phyloP scores from a whole-genome alignment of 2,888 invertebrate species.

The Agonum fuliginosum region DNA sequence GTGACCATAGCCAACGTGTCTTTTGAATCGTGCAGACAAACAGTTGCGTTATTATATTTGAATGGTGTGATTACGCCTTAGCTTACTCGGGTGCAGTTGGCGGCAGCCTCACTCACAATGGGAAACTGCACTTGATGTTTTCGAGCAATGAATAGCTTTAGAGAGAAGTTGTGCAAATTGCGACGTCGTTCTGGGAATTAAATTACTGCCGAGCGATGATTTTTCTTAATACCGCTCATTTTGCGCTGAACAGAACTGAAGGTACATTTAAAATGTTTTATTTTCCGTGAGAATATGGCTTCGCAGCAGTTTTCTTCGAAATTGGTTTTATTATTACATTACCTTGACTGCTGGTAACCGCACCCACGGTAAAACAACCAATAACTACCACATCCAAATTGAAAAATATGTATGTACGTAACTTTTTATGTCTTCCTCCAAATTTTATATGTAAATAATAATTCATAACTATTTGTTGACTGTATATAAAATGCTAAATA shows the following conservation, averaged over 20 bases:
- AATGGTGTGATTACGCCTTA: slow-evolving; percentile 41
- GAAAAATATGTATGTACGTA: too few species aligned
- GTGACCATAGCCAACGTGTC: slow-evolving; percentile 65
- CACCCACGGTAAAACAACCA: too few species aligned
- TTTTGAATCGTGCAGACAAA: slow-evolving; percentile 61
- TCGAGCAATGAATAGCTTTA: slow-evolving; percentile 39
- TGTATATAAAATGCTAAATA: too few species aligned
- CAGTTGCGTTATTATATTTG: slow-evolving; percentile 49
- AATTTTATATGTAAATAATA: too few species aligned
- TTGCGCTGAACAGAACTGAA: slow-evolving; percentile 24
- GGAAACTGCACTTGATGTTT: slow-evolving; percentile 29
- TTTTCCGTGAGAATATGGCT: background rate
- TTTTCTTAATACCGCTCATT: slow-evolving; percentile 37
- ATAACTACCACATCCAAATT: too few species aligned
- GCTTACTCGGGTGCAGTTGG: slow-evolving; percentile 41
- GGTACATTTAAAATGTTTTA: slow-evolving; percentile 8
- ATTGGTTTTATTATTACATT: too few species aligned
- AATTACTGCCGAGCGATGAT: slow-evolving; percentile 12
- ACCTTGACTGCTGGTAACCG: too few species aligned
- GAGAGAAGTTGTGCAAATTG: slow-evolving; percentile 23
- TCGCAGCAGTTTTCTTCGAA: background rate
- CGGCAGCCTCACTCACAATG: slow-evolving; percentile 25
- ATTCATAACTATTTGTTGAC: too few species aligned
- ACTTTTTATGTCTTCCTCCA: too few species aligned
- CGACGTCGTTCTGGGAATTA: slow-evolving; percentile 32